Percentiles rank a stretch among this genome's conserved stretches.
phyloP scores from a whole-genome alignment of 1,140 invertebrate genomes.

The Lasioglossum baleicum region DNA sequence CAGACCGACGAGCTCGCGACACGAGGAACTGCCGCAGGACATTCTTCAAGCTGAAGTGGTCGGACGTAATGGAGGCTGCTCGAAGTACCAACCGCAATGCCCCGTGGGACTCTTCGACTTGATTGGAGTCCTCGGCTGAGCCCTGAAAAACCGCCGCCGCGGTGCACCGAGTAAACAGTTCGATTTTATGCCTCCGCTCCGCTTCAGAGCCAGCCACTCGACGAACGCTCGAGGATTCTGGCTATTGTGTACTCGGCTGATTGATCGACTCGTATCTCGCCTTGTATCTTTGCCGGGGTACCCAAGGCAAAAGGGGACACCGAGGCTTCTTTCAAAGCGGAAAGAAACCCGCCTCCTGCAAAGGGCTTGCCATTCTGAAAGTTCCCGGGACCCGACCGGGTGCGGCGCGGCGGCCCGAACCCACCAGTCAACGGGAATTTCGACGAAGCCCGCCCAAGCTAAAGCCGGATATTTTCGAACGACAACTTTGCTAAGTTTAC shows the following conservation, averaged over 20 bases:
- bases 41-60: conserved; percentile 74
- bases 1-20: conserved; percentile 75
- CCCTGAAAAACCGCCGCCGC: conserved; percentile 46
- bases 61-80: conserved; percentile 75
- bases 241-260: background rate
- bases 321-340: background rate
- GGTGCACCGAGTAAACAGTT: conserved; percentile 25
- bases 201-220: background rate
- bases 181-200: conserved; percentile 26
- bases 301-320: too few relatives aligned
- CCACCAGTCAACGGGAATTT: conserved; percentile 14
- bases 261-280: background rate
- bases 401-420: too few relatives aligned
- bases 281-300: background rate
- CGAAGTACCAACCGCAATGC: conserved; percentile 73
- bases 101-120: conserved; percentile 77
- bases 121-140: conserved; percentile 74
- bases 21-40: conserved; percentile 72
- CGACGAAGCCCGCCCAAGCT: conserved; percentile 26
- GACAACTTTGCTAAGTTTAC: conserved; percentile 28
- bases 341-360: too few relatives aligned
- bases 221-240: background rate
- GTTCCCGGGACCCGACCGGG: too few relatives aligned
- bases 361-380: too few relatives aligned
- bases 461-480: conserved; percentile 39